phyloP scores from a whole-genome alignment of 2,888 invertebrate genomes.

The Leptothorax acervorum region DNA sequence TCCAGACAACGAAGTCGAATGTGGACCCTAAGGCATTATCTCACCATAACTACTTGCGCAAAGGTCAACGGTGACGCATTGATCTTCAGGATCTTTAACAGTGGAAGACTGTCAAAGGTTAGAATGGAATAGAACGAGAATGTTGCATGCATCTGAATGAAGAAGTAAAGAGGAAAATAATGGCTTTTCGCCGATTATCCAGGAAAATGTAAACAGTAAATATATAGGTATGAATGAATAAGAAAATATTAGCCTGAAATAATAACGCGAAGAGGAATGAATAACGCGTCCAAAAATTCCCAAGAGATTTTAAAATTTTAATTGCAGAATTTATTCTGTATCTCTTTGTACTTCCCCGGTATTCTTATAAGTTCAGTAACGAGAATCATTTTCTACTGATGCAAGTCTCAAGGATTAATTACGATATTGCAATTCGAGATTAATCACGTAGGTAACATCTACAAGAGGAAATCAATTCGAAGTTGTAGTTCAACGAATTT shows the following conservation, averaged over 20 bases:
- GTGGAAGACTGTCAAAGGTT: constrained; percentile 68
- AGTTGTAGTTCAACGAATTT: not conserved
- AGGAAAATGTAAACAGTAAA: not conserved
- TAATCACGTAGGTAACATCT: not conserved
- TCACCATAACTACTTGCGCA: constrained; percentile 30
- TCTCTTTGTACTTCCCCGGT: not conserved
- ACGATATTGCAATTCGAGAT: not conserved
- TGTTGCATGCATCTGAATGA: not conserved
- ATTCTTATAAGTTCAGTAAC: not conserved
- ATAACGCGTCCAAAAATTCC: not conserved
- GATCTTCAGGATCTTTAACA: constrained; percentile 60
- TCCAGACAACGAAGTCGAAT: constrained; percentile 31
- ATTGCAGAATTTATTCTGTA: not conserved
- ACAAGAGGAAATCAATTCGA: not conserved
- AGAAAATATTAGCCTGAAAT: not conserved
- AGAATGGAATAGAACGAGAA: constrained; percentile 29
- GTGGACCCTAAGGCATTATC: constrained; percentile 49
- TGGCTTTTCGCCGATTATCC: not conserved
- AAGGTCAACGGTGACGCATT: constrained; percentile 67
- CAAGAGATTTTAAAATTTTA: not conserved
- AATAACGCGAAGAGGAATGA: not conserved
- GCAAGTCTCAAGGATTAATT: not conserved
- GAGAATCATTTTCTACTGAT: not conserved
- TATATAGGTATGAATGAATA: not conserved
- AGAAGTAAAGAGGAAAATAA: not conserved